phyloP scores from a whole-genome alignment of 2,113 vertebrate genomes.

The Cynopterus brachyotis region DNA sequence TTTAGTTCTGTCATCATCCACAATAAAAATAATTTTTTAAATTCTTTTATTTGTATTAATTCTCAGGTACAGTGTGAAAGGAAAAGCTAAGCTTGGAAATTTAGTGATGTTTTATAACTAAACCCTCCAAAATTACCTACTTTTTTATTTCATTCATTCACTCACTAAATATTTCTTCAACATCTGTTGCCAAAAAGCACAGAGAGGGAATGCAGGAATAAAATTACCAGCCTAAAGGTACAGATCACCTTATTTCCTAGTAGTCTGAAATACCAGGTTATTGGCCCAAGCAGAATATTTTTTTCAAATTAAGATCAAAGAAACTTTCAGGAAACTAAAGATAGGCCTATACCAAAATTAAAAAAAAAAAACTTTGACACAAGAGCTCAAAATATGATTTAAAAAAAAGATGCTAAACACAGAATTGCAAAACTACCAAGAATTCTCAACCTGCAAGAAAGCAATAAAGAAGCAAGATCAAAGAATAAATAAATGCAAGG shows the following conservation, averaged over 20 bases:
- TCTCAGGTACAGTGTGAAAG: neutral
- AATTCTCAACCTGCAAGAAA: neutral
- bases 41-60: neutral
- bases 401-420: neutral
- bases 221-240: neutral
- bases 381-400: neutral
- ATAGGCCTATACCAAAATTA: neutral
- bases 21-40: neutral
- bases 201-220: neutral
- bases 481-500: neutral
- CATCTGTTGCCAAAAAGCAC: neutral
- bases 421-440: neutral
- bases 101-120: neutral
- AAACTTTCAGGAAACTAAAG: neutral
- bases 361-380: neutral
- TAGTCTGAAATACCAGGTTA: constrained; percentile 21
- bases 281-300: neutral
- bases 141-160: neutral
- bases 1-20: neutral
- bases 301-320: neutral
- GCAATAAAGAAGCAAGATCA: neutral
- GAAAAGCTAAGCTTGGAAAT: neutral
- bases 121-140: neutral
- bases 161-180: constrained; percentile 1
- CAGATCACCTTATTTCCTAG: neutral